phyloP scores from a whole-genome alignment of 2,797 vertebrate genomes.

The Amblyopsis hoosieri region DNA sequence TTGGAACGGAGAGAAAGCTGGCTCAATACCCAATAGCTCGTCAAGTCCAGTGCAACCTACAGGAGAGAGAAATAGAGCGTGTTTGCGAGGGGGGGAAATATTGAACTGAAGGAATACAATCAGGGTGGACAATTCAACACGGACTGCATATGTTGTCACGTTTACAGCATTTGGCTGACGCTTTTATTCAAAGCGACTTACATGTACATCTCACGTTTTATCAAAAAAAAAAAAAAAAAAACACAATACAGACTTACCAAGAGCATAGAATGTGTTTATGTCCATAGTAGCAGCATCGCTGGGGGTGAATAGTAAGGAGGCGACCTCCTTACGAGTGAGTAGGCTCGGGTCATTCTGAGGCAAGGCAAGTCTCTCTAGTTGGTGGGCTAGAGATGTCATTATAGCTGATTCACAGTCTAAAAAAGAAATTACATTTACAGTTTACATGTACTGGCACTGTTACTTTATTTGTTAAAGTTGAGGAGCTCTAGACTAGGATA shows the following conservation, averaged over 20 bases:
- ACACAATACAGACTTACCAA: constrained; percentile 79
- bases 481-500: no score
- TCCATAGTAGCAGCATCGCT: constrained; percentile 89
- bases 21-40: constrained; percentile 90
- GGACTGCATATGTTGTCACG: no score
- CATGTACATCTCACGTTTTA: no score
- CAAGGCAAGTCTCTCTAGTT: constrained; percentile 89
- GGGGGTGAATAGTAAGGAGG: constrained; percentile 88
- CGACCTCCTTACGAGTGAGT: constrained; percentile 73
- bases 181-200: no score
- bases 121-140: no score
- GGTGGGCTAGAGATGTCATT: constrained; percentile 94
- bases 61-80: background rate
- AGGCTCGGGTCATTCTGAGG: constrained; percentile 87
- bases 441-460: background rate
- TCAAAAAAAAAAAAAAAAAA: background rate
- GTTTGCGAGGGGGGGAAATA: background rate
- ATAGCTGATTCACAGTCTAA: constrained; percentile 40
- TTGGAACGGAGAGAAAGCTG: constrained; percentile 86
- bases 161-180: no score
- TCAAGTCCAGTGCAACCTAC: constrained; percentile 94
- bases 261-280: constrained; percentile 87
- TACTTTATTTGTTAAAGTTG: background rate
- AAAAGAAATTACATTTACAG: background rate
- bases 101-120: background rate